Evolutionary conservation across 2,113 vertebrate species (phyloP).

Genomic region (Cochlearius cochlearius): DNA sequence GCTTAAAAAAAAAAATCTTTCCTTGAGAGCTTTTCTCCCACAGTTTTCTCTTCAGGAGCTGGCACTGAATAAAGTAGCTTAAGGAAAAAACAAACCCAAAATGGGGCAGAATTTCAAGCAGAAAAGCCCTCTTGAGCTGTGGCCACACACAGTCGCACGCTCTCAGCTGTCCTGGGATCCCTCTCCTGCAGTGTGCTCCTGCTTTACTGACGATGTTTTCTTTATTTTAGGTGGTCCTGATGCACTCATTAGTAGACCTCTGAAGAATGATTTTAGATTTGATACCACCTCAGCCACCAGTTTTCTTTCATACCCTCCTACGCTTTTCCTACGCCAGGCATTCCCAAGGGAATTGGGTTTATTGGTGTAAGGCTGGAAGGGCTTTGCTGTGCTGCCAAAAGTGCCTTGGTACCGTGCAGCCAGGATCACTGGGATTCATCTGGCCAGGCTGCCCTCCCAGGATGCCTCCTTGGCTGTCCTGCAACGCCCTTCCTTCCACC

Average conservation of each 20-base stretch:
- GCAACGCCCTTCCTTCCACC: not conserved
- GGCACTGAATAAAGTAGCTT: not conserved
- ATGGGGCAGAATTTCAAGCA: not conserved
- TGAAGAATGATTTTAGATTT: not conserved
- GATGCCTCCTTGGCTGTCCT: not conserved
- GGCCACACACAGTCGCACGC: accelerated
- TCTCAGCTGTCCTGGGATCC: not conserved
- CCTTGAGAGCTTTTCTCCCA: constrained; percentile 4
- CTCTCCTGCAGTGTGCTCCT: not conserved
- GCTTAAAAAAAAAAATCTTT: not conserved
- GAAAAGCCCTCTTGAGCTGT: not conserved
- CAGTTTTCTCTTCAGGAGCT: not conserved
- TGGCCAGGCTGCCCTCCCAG: not conserved
- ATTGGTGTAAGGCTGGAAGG: not conserved
- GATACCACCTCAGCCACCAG: not conserved
- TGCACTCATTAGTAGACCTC: not conserved
- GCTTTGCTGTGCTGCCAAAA: not conserved
- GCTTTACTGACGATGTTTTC: not conserved
- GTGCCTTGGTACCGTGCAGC: not conserved
- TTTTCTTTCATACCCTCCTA: not conserved
- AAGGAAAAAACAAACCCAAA: not conserved
- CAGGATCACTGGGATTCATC: not conserved
- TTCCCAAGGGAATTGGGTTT: not conserved
- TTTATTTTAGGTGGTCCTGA: not conserved
- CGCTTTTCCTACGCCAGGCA: not conserved